Evolutionary conservation across 2,888 invertebrate genomes (phyloP).

Genomic region (Epiblema foenella): DNA sequence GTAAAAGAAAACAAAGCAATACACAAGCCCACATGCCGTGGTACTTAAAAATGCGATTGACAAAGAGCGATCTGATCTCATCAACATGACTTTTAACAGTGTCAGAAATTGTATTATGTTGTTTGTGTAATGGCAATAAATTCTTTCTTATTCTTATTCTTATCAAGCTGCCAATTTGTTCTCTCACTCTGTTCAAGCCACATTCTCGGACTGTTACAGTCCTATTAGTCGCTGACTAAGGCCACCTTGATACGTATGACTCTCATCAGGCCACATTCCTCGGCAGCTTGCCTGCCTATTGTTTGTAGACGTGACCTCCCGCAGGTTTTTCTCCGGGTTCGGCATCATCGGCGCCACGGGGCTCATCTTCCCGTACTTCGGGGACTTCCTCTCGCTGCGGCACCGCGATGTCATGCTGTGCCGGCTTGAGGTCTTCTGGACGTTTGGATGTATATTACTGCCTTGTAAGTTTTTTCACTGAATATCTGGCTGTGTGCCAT

Average conservation of each 20-base stretch:
- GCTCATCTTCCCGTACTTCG: conserved; percentile 84
- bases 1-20: background rate
- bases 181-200: background rate
- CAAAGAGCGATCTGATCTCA: background rate
- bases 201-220: background rate
- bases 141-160: too few relatives aligned
- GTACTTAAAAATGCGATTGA: background rate
- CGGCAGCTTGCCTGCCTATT: conserved; percentile 59
- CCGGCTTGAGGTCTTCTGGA: conserved; percentile 86
- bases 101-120: too few relatives aligned
- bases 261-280: conserved; percentile 32
- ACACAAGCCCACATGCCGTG: background rate
- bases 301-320: conserved; percentile 66
- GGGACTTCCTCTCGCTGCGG: conserved; percentile 83
- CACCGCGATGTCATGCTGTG: conserved; percentile 85
- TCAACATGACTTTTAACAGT: background rate
- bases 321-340: conserved; percentile 87
- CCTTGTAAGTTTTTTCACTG: conserved; percentile 78
- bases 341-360: conserved; percentile 87
- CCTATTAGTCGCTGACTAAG: background rate
- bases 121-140: too few relatives aligned
- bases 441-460: conserved; percentile 83
- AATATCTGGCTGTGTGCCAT: background rate
- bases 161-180: background rate
- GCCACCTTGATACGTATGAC: conserved; percentile 6